phyloP scores from a whole-genome alignment of 2,888 invertebrate species.

The Azorinus chamasolen region DNA sequence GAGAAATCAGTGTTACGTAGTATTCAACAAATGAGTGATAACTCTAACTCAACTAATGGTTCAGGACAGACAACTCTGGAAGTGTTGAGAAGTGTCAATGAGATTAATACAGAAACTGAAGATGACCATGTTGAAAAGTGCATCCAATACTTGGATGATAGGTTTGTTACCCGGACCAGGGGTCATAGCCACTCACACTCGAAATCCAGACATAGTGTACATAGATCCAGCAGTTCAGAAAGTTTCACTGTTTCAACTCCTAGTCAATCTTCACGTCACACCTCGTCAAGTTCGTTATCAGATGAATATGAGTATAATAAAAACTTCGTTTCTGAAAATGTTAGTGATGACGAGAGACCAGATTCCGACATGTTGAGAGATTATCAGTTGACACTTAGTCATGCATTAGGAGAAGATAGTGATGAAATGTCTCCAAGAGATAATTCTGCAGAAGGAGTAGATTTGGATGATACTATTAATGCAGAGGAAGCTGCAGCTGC shows the following conservation, averaged over 20 bases:
- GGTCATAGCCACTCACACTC: conserved; percentile 46
- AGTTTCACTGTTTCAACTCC: conserved; percentile 81
- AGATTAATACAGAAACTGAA: conserved; percentile 56
- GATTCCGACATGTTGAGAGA: conserved; percentile 77
- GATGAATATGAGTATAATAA: conserved; percentile 71
- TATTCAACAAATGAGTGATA: conserved; percentile 67
- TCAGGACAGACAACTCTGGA: conserved; percentile 66
- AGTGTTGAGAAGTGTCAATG: conserved; percentile 71
- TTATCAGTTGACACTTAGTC: conserved; percentile 78
- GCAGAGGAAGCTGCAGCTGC: conserved; percentile 47
- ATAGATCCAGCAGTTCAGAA: conserved; percentile 70
- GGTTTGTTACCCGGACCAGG: conserved; percentile 73
- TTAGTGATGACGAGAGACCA: conserved; percentile 70
- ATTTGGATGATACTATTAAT: conserved; percentile 69
- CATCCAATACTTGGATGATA: conserved; percentile 73
- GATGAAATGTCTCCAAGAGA: conserved; percentile 53
- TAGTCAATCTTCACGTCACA: conserved; percentile 72
- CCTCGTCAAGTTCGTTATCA: conserved; percentile 75
- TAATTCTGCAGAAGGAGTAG: conserved; percentile 38
- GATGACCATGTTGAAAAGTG: conserved; percentile 59
- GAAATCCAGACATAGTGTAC: conserved; percentile 53
- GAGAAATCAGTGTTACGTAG: conserved; percentile 69
- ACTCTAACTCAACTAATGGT: conserved; percentile 58
- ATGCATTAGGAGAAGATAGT: conserved; percentile 71
- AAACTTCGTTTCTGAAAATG: conserved; percentile 55